phyloP scores from a whole-genome alignment of 2,888 invertebrate species.

The Papilio gigon region DNA sequence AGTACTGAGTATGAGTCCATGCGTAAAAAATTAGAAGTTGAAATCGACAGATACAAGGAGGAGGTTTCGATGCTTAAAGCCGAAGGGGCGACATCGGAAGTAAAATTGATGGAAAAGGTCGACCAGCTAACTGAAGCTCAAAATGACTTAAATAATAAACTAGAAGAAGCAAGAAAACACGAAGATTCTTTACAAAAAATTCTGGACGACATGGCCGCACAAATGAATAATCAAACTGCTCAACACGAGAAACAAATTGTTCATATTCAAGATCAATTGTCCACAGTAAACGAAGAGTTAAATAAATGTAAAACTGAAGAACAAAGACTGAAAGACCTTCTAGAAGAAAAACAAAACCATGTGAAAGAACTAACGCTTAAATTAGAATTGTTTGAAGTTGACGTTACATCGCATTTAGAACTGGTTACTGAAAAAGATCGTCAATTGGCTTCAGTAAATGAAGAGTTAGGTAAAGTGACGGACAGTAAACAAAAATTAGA shows the following conservation, averaged over 20 bases:
- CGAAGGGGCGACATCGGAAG: slow-evolving; percentile 72
- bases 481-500: slow-evolving; percentile 76
- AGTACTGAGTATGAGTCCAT: slow-evolving; percentile 64
- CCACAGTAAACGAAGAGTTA: slow-evolving; percentile 58
- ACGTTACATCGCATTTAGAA: slow-evolving; percentile 75
- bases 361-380: slow-evolving; percentile 72
- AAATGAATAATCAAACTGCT: slow-evolving; percentile 71
- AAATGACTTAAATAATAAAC: slow-evolving; percentile 75
- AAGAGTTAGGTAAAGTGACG: slow-evolving; percentile 66
- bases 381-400: slow-evolving; percentile 74
- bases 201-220: slow-evolving; percentile 71
- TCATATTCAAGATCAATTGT: slow-evolving; percentile 63
- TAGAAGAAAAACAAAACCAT: slow-evolving; percentile 69
- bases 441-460: slow-evolving; percentile 68
- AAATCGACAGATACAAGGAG: slow-evolving; percentile 76
- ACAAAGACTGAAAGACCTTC: slow-evolving; percentile 54
- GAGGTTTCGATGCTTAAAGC: slow-evolving; percentile 73
- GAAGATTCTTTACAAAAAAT: slow-evolving; percentile 77
- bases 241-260: slow-evolving; percentile 69
- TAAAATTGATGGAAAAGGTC: slow-evolving; percentile 77
- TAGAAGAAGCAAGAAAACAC: slow-evolving; percentile 76
- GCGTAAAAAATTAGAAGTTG: slow-evolving; percentile 70
- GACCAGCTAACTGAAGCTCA: slow-evolving; percentile 77
- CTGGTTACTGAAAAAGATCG: slow-evolving; percentile 76
- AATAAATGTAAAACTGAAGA: slow-evolving; percentile 63